phyloP scores from a whole-genome alignment of 53 echinoderm and acorn worm genomes.

The Mesocentrotus franciscanus region DNA sequence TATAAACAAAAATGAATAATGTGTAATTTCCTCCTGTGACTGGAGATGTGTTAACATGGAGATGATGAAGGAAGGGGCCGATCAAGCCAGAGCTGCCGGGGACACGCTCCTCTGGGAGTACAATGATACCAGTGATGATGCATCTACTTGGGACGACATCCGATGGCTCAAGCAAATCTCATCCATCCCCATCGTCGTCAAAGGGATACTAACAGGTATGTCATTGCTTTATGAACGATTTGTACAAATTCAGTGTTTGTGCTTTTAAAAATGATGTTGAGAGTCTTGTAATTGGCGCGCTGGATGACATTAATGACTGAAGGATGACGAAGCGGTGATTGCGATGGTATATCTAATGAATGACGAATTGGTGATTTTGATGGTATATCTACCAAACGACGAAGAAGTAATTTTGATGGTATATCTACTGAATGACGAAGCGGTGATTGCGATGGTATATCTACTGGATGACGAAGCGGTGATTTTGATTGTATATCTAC shows the following conservation, averaged over 20 bases:
- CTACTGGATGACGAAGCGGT: background rate
- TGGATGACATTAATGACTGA: no score
- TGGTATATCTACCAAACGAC: background rate
- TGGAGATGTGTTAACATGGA: slow-evolving; percentile 56
- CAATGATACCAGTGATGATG: background rate
- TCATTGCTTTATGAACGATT: background rate
- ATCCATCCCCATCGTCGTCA: slow-evolving; percentile 42
- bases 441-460: background rate
- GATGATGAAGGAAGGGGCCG: slow-evolving; percentile 26
- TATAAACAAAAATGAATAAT: no score
- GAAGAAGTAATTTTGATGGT: no score
- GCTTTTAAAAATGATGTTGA: no score
- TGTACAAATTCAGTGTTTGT: no score
- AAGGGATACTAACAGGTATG: slow-evolving; percentile 53
- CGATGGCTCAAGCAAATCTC: slow-evolving; percentile 27
- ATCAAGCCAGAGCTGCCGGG: background rate
- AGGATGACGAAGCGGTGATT: background rate
- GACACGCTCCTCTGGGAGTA: slow-evolving; percentile 30
- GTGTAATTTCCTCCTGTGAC: background rate
- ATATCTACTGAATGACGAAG: background rate
- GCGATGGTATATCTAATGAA: background rate
- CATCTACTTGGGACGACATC: slow-evolving; percentile 47
- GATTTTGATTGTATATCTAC: no score
- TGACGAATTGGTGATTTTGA: background rate
- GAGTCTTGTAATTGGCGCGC: no score